Evolutionary conservation across 1,140 invertebrate species (phyloP).

Genomic region (Mamestra configurata): DNA sequence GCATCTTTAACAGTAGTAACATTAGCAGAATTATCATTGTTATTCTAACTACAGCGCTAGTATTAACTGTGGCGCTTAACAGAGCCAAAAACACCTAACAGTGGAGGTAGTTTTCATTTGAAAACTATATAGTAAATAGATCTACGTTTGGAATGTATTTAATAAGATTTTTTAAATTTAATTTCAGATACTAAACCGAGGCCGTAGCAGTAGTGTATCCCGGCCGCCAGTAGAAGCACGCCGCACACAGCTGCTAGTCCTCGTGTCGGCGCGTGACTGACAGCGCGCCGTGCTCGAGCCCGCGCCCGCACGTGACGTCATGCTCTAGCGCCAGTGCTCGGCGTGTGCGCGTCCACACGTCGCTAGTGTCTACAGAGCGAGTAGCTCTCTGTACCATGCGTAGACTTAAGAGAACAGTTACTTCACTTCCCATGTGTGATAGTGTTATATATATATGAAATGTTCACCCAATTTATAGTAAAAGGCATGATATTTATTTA

Average conservation of each 20-base stretch:
- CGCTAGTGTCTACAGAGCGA: neutral
- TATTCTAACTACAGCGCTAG: too few relatives aligned
- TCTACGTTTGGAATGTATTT: too few relatives aligned
- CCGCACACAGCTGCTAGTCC: constrained; percentile 75
- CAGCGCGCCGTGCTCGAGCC: constrained; percentile 59
- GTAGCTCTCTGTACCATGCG: neutral
- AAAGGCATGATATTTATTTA: too few relatives aligned
- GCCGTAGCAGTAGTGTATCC: constrained; percentile 72
- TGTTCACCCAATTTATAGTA: too few relatives aligned
- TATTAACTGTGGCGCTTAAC: too few relatives aligned
- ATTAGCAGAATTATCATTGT: too few relatives aligned
- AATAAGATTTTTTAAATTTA: neutral
- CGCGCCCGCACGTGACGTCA: constrained; percentile 74
- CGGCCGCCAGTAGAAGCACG: constrained; percentile 63
- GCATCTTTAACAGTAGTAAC: too few relatives aligned
- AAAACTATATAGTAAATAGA: too few relatives aligned
- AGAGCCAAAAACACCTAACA: too few relatives aligned
- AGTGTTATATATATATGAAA: too few relatives aligned
- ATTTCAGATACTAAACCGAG: constrained; percentile 77
- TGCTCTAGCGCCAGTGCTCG: constrained; percentile 67
- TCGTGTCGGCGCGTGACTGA: constrained; percentile 76
- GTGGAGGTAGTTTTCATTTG: too few relatives aligned
- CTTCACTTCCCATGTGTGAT: neutral
- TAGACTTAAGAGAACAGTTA: neutral
- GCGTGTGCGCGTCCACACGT: constrained; percentile 34